Conservation (phyloP, 1,140 invertebrate genomes). For the Saccostrea echinata region DNA sequence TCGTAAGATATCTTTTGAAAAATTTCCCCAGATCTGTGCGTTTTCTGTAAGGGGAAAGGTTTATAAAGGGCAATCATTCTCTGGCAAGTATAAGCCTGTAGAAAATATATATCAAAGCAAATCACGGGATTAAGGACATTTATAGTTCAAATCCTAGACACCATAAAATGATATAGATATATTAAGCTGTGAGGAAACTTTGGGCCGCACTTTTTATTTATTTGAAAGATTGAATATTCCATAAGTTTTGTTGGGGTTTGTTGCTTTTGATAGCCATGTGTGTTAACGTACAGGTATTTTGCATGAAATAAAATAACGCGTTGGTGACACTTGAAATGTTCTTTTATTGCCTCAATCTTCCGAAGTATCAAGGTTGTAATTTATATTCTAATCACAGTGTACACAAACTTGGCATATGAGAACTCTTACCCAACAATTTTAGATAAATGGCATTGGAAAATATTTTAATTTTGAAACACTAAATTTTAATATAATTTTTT, state of each 20-base stretch:
- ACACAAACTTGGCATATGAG: neutral
- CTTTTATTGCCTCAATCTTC: neutral
- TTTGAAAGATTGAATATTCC: neutral
- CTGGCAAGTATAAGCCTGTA: neutral
- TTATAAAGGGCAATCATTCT: neutral
- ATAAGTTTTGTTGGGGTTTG: no score
- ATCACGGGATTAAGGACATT: neutral
- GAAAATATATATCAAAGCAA: neutral
- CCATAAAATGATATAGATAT: neutral
- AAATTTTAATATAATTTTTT: neutral
- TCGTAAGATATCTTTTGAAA: neutral
- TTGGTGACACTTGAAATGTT: neutral
- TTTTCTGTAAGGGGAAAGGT: neutral
- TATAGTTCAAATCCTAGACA: neutral
- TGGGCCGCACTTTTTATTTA: neutral
- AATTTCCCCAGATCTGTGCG: neutral
- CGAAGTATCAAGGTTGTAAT: neutral
- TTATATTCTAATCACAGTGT: constrained; percentile 28
- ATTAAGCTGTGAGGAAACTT: neutral
- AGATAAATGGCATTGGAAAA: neutral
- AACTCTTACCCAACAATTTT: constrained; percentile 8
- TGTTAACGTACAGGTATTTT: neutral
- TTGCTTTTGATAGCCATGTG: neutral
- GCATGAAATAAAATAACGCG: constrained; percentile 4
- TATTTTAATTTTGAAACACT: neutral